Evolutionary conservation across 2,797 vertebrate species (phyloP), one percentile per base, ranked within the genome.

Genomic region (Toxotes lorentzi): DNA sequence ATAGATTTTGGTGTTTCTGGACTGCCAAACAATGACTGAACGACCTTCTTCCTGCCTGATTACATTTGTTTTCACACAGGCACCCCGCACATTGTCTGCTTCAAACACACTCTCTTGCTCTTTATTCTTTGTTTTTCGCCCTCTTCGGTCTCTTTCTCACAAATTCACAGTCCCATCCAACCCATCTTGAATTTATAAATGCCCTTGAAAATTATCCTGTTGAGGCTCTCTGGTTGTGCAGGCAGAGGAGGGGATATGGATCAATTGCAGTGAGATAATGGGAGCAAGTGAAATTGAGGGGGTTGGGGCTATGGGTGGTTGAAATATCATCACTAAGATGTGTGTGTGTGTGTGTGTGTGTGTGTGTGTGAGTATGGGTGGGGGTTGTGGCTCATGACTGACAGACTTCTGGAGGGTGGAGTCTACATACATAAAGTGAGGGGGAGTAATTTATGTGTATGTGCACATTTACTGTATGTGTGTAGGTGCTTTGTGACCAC

Each of bases 191-290:
- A 91, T 93, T 93, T 85, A 91, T 81, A 88, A 91, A 94, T 70
- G 86, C 71, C 92, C 90, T 91, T 93, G 92, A 91, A 92, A 92
- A 92, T 79, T 63, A 92, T 91, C 89, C 91, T 89, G 82, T 82
- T 81, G 87, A 77, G 83, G 70, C 84, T 84, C 78, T 82, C 70
- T 81, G 81, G 76, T 40, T 70, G 73, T 51, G 72, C 72, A 85
- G 72, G 78, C 67, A 64, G 74, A 73, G 30, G 66, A 85, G 84
- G 70, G 83, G 73, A 56, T 77, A 84, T 68, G 73, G 91, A 95
- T 95, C 93, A 91, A 94, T 94, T 90, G 60, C 68, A 82, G 73
- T 65, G 79, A 92, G 92, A 92, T 92, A 90, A 94, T 93, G 90
- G 91, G 86, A 91, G 83, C 82, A 78, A 80, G 87, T 75, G 75